phyloP scores from a whole-genome alignment of 2,797 vertebrate species.

The Calcarius lapponicus region DNA sequence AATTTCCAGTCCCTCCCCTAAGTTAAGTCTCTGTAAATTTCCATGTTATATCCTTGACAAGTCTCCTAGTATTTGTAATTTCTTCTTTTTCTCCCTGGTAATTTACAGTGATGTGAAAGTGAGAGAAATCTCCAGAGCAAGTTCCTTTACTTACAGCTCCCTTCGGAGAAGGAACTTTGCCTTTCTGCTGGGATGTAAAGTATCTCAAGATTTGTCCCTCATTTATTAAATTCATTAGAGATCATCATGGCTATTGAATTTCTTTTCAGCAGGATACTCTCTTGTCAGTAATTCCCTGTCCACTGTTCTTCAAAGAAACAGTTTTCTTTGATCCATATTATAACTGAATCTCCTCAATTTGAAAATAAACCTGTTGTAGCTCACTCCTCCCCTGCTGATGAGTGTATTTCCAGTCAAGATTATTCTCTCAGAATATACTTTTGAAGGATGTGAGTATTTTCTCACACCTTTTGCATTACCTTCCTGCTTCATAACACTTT shows the following conservation, averaged over 20 bases:
- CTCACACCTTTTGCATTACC: conserved; percentile 29
- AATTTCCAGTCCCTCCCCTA: neutral
- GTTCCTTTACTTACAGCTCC: neutral
- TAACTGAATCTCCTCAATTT: conserved; percentile 60
- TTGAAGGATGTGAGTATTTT: conserved; percentile 9
- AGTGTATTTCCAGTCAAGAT: conserved; percentile 35
- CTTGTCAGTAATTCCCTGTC: conserved; percentile 56
- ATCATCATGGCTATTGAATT: neutral
- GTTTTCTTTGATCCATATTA: conserved; percentile 71
- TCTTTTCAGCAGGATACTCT: conserved; percentile 41
- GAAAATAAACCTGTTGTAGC: conserved; percentile 70
- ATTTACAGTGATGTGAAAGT: neutral
- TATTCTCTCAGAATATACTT: conserved; percentile 35
- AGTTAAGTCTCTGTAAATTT: neutral
- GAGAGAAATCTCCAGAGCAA: neutral
- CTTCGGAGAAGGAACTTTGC: neutral
- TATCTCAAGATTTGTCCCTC: neutral
- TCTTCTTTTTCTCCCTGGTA: neutral
- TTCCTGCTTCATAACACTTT: neutral
- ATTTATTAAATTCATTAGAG: conserved; percentile 21
- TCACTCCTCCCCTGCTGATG: conserved; percentile 30
- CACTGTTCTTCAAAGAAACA: conserved; percentile 65
- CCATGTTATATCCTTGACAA: neutral
- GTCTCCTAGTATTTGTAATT: neutral
- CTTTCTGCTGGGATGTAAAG: neutral